Evolutionary conservation across 2,888 invertebrate species (phyloP).

Genomic region (Drosophila eohydei): DNA sequence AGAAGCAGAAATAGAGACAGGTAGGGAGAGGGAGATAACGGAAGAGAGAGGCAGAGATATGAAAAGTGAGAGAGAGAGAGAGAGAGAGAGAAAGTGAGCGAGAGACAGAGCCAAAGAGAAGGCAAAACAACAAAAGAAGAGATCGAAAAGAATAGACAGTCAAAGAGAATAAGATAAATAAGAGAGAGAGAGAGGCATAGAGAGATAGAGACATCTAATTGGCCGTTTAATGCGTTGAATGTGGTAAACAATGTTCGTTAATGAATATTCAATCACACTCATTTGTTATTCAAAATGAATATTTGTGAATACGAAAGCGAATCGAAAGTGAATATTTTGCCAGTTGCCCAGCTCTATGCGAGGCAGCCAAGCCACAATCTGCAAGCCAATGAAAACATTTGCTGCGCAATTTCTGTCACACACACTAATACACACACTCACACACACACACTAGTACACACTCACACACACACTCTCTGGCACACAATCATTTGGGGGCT

Average conservation of each 20-base stretch:
- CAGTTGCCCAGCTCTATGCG: slow-evolving; percentile 2
- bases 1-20: background rate
- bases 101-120: background rate
- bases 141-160: background rate
- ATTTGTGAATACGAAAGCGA: slow-evolving; percentile 12
- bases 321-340: slow-evolving; percentile 8
- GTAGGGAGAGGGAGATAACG: background rate
- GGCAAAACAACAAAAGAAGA: background rate
- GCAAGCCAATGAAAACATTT: slow-evolving; percentile 39
- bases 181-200: background rate
- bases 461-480: slow-evolving; percentile 6
- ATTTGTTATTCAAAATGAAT: slow-evolving; percentile 1
- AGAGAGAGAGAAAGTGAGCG: background rate
- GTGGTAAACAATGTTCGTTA: too few relatives aligned
- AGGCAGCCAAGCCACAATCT: slow-evolving; percentile 9
- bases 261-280: background rate
- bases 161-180: background rate
- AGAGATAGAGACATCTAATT: background rate
- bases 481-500: slow-evolving; percentile 24
- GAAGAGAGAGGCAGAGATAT: background rate
- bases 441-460: background rate
- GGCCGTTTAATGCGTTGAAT: background rate
- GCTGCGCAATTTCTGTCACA: slow-evolving; percentile 23
- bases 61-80: background rate
- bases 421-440: background rate